Base-by-base conservation (phyloP, 1,140 invertebrate species). In the Apis dorsata region DNA sequence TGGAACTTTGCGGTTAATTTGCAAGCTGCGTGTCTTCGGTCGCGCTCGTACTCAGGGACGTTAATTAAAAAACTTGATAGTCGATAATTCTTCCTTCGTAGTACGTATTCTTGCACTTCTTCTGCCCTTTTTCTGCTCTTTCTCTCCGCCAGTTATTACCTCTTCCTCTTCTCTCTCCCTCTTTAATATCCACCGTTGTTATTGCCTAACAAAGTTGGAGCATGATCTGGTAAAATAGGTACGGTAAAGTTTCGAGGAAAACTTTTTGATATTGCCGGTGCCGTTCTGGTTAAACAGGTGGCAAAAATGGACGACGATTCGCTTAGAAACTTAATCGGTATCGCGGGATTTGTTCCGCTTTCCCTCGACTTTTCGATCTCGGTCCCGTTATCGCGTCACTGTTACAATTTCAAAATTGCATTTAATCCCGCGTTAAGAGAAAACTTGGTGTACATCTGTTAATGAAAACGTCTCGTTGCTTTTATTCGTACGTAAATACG, bases 201-300 rank as follows among this genome's bases (percentile, higher is more conserved):
- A 79, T 76, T 82, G 76, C 79, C 87, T 88, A 82, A 88, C 76
- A 88, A 85, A 88, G 66, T 88, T 84, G 4, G 65, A 66, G 34
- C 28, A 85, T 34, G 57, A n/a, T 82, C 28, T 73, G 21, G 69
- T 87, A 86, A 44, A 87, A 79, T 88, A 78, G 51, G 63, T 49
- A 15, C 7, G 63, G 8, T 28, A 8, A 51, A 71, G 19, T 76
- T 65, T n/a, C 34, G 28, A 57, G 12, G 8, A 62, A 44, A 44
- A 44, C 4, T 44, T 44, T 57, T 62, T 57, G 75, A 73, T 77
- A 85, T 82, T 77, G 86, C 79, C 83, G 83, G 75, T 85, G 76
- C 76, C 75, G 12, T 63, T 10, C 57, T 78, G 53, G 65, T 70
- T 66, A 62, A 65, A 34, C 21, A 62, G 72, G 19, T 72, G 55